Conservation (phyloP, 2,113 vertebrate genomes). For the Amblyornis subalaris region DNA sequence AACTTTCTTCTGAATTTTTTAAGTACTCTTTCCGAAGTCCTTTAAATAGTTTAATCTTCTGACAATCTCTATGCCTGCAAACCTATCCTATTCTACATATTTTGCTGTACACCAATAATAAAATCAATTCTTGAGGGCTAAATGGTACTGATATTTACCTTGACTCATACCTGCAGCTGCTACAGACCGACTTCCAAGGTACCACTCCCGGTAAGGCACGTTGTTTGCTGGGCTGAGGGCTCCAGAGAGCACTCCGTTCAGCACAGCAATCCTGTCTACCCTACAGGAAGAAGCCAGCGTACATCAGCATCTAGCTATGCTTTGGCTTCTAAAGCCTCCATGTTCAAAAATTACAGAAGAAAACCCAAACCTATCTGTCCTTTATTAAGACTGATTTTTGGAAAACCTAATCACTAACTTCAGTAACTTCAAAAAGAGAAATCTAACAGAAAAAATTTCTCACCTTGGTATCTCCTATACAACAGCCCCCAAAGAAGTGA, state of each 20-base stretch:
- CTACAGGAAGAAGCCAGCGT: fast-evolving
- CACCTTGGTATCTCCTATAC: neutral
- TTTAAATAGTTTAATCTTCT: neutral
- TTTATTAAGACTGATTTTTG: neutral
- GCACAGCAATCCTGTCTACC: neutral
- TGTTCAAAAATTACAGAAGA: neutral
- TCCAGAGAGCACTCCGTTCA: neutral
- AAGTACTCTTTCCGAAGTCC: neutral
- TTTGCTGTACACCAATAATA: neutral
- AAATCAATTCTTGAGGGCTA: neutral
- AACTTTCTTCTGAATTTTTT: neutral
- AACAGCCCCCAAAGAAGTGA: neutral
- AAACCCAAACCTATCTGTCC: neutral
- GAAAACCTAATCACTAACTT: neutral
- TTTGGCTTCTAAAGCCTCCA: neutral
- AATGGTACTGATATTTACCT: neutral
- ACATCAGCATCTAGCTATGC: neutral
- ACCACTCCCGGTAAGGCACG: neutral
- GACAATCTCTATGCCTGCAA: neutral
- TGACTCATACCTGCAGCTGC: neutral
- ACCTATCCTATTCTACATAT: neutral
- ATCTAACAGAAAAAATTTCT: neutral
- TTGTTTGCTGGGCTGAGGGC: neutral
- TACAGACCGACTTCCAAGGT: neutral
- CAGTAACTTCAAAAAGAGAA: neutral